These are phyloP conservation scores for Tragulus kanchil DNA, from an alignment of 2,113 vertebrate genomes.

Conservation along the genomic window DNA sequence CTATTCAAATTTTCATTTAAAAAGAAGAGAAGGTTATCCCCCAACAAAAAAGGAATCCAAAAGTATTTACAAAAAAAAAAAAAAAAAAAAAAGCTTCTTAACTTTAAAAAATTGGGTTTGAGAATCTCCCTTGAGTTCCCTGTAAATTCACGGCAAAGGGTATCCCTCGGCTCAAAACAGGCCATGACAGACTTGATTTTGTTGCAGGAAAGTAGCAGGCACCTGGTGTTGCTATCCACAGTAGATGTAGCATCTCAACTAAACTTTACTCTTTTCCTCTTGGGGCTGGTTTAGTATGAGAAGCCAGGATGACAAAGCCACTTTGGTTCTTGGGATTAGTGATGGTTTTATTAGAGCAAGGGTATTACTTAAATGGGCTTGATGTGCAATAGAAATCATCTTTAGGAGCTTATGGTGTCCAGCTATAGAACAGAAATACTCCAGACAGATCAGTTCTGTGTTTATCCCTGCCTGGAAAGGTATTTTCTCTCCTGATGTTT, in stretches of 20 bases:
- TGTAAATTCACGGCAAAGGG: background rate
- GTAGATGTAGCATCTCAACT: background rate
- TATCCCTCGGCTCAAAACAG: background rate
- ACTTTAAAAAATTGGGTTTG: slow-evolving; percentile 19
- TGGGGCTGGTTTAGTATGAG: background rate
- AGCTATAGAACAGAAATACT: background rate
- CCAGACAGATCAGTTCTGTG: background rate
- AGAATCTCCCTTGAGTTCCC: background rate
- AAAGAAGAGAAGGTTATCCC: slow-evolving; percentile 37
- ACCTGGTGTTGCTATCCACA: background rate
- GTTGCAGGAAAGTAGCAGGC: background rate
- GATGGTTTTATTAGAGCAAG: background rate
- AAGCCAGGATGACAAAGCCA: background rate
- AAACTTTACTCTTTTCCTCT: background rate
- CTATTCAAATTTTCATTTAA: slow-evolving; percentile 64
- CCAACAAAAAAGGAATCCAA: background rate
- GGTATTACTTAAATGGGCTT: background rate
- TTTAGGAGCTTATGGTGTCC: background rate
- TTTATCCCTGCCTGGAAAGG: background rate
- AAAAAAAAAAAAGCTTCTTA: too few relatives aligned
- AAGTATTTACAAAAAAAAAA: slow-evolving; percentile 50
- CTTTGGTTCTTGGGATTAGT: background rate
- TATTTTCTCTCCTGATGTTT: background rate
- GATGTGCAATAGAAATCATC: background rate
- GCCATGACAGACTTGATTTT: background rate